These are phyloP conservation scores for Clamator glandarius DNA, from an alignment of 2,797 vertebrate genomes.

Conservation along the genomic window DNA sequence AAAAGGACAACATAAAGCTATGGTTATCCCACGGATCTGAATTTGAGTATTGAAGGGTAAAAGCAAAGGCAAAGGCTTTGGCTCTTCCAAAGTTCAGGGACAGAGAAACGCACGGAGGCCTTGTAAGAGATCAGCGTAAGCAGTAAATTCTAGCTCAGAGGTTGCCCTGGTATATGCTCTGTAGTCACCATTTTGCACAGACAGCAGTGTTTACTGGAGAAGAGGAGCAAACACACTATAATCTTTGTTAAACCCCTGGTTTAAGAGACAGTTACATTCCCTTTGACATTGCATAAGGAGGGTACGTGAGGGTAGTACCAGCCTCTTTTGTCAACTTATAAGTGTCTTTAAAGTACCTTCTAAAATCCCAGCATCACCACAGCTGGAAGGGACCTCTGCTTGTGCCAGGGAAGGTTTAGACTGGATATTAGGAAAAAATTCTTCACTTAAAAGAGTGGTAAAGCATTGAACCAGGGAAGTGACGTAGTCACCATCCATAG, in stretches of 20 bases:
- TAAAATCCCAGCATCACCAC: background rate
- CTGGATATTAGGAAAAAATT: too few species aligned
- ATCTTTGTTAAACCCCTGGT: background rate
- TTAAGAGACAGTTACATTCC: accelerated
- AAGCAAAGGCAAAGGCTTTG: background rate
- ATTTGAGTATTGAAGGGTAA: background rate
- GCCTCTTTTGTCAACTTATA: too few species aligned
- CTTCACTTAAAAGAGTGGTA: too few species aligned
- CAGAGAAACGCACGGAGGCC: background rate
- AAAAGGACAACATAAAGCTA: background rate
- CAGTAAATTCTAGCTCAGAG: background rate
- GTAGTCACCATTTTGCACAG: background rate
- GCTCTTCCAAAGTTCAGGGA: background rate
- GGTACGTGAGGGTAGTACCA: background rate
- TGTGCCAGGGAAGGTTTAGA: too few species aligned
- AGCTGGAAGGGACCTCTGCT: background rate
- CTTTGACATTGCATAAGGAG: background rate
- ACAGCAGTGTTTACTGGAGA: background rate
- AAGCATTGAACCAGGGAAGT: too few species aligned
- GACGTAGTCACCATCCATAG: too few species aligned
- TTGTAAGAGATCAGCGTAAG: background rate
- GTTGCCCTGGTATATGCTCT: background rate
- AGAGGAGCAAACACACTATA: background rate
- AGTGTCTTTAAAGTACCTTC: background rate
- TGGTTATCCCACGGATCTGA: background rate